Conservation (phyloP, 2,797 vertebrate species). For the Diceros bicornis region DNA sequence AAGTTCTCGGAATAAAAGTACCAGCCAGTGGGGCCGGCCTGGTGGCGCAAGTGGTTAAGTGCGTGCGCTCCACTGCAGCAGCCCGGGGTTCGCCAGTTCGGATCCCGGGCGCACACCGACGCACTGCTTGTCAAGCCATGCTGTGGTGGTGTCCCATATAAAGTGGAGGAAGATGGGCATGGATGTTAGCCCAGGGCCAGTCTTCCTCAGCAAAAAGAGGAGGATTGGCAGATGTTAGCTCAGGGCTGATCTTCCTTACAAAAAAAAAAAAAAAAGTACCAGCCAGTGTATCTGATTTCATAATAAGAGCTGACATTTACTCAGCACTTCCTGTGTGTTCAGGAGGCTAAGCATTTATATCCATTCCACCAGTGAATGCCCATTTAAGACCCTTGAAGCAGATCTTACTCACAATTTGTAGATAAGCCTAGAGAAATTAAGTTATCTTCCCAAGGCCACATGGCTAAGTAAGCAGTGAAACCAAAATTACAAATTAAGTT, state of each 20-base stretch:
- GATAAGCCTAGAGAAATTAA: background rate
- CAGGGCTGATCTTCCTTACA: too few species aligned
- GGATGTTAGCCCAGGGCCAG: too few species aligned
- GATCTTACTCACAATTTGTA: background rate
- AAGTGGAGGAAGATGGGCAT: too few species aligned
- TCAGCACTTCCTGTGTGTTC: background rate
- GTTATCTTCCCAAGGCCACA: background rate
- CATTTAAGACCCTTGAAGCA: background rate
- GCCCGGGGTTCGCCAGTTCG: too few species aligned
- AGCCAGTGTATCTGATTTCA: background rate
- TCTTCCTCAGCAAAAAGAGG: too few species aligned
- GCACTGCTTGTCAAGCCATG: too few species aligned
- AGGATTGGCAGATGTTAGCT: too few species aligned
- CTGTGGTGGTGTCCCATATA: too few species aligned
- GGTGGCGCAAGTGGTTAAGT: too few species aligned
- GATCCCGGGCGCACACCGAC: too few species aligned
- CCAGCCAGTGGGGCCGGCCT: background rate
- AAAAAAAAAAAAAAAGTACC: too few species aligned
- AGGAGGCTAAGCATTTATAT: background rate
- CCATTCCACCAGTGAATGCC: background rate
- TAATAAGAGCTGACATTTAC: background rate
- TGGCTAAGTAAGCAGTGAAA: background rate
- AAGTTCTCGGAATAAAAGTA: slow-evolving; percentile 47
- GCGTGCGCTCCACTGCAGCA: too few species aligned
- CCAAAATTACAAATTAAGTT: background rate